A percentile compares a stretch with the other conserved stretches of the same genome.
Evolutionary conservation across 2,888 invertebrate genomes (phyloP).

Genomic region (Baccha elongata): DNA sequence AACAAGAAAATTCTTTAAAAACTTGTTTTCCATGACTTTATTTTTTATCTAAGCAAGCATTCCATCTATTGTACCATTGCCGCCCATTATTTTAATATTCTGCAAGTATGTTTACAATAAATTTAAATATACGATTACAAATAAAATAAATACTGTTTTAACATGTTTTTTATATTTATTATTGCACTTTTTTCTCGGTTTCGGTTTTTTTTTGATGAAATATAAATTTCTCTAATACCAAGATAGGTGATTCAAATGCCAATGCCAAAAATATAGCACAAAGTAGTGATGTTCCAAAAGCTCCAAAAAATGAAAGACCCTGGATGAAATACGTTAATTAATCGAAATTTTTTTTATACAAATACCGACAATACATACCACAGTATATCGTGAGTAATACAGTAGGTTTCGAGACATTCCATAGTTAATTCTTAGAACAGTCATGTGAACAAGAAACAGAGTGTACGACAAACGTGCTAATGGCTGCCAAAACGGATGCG

Average conservation of each 20-base stretch:
- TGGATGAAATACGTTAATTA: too few relatives aligned
- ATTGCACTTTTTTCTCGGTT: not conserved
- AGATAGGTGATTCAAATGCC: slow-evolving; percentile 71
- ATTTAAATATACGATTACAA: too few relatives aligned
- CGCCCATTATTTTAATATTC: too few relatives aligned
- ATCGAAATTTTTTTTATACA: too few relatives aligned
- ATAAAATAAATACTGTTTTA: too few relatives aligned
- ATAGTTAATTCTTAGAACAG: slow-evolving; percentile 47
- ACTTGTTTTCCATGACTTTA: too few relatives aligned
- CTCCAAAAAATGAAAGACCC: slow-evolving; percentile 62
- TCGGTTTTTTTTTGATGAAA: not conserved
- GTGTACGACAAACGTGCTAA: slow-evolving; percentile 66
- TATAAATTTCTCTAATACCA: slow-evolving; percentile 57
- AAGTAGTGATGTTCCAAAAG: slow-evolving; percentile 53
- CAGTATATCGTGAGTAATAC: slow-evolving; percentile 43
- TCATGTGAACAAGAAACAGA: slow-evolving; percentile 68
- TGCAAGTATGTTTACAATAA: too few relatives aligned
- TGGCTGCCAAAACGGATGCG: slow-evolving; percentile 72
- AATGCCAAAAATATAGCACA: slow-evolving; percentile 60
- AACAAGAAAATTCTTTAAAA: too few relatives aligned
- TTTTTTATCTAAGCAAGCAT: too few relatives aligned
- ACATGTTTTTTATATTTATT: not conserved
- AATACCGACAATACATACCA: too few relatives aligned
- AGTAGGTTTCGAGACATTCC: slow-evolving; percentile 25
- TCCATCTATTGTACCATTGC: too few relatives aligned